A percentile compares a stretch with the other conserved stretches of the same genome.
Evolutionary conservation across 2,113 vertebrate species (phyloP).

Genomic region (Menidia beryllina): DNA sequence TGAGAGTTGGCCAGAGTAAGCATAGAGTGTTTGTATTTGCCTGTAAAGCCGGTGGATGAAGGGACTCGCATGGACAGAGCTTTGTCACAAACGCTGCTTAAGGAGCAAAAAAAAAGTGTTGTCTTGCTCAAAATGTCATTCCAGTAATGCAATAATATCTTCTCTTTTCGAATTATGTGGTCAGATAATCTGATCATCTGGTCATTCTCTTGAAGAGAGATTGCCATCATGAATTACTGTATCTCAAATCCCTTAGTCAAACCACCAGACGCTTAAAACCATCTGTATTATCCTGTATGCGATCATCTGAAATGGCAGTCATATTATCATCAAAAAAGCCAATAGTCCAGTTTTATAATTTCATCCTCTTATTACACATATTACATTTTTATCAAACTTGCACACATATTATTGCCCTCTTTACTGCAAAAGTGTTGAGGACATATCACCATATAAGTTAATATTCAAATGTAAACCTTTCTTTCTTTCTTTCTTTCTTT

Average conservation of each 20-base stretch:
- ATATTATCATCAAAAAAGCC: conserved; percentile 39
- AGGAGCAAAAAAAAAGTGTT: background rate
- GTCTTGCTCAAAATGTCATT: background rate
- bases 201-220: conserved; percentile 47
- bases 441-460: conserved; percentile 10
- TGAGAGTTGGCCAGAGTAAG: conserved; percentile 99
- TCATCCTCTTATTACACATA: background rate
- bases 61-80: background rate
- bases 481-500: background rate
- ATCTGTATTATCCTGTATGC: conserved; percentile 58
- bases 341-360: conserved; percentile 3
- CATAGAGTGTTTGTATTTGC: conserved; percentile 36
- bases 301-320: conserved; percentile 40
- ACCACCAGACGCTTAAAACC: conserved; percentile 61
- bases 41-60: background rate
- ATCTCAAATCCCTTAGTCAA: conserved; percentile 61
- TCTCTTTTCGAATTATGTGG: conserved; percentile 32
- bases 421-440: background rate
- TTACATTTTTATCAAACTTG: conserved; percentile 14
- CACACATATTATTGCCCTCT: background rate
- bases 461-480: conserved; percentile 9
- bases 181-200: conserved; percentile 55
- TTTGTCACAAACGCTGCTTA: conserved; percentile 1
- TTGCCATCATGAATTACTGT: conserved; percentile 43
- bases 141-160: conserved; percentile 22